Conservation (phyloP, 2,113 vertebrate species). For the Arizona elegans region DNA sequence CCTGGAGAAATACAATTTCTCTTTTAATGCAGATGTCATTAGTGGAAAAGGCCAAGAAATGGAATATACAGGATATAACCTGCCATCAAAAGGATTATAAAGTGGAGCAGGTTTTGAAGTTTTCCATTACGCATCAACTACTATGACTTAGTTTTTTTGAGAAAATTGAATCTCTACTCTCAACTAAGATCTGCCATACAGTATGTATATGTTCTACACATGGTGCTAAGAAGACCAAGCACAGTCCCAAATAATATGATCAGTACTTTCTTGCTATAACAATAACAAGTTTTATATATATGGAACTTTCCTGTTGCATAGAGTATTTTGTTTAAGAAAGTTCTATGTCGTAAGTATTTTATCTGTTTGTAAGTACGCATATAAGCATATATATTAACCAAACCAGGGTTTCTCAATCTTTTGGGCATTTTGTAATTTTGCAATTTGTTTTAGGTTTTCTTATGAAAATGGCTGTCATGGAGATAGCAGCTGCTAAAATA, state of each 20-base stretch:
- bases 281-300: too few species aligned
- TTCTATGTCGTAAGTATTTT: neutral
- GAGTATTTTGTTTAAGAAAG: neutral
- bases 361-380: neutral
- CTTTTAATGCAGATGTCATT: conserved; percentile 23
- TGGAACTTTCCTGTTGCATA: neutral
- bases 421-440: neutral
- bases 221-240: neutral
- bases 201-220: neutral
- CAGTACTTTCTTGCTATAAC: neutral
- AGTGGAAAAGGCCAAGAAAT: neutral
- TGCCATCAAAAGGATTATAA: conserved; percentile 26
- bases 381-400: neutral
- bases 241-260: neutral
- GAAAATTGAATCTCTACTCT: neutral
- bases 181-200: neutral
- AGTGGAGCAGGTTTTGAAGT: conserved; percentile 10
- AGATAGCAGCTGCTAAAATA: neutral
- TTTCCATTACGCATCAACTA: conserved; percentile 18
- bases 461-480: neutral
- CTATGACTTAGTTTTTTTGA: neutral
- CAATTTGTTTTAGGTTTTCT: neutral
- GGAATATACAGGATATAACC: conserved; percentile 7
- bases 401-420: neutral
- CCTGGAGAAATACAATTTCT: neutral